A percentile compares a stretch with the other conserved stretches of the same genome.
These are phyloP conservation scores for Sitta carolinensis DNA, from an alignment of 2,797 vertebrate species.

Conservation along the genomic window DNA sequence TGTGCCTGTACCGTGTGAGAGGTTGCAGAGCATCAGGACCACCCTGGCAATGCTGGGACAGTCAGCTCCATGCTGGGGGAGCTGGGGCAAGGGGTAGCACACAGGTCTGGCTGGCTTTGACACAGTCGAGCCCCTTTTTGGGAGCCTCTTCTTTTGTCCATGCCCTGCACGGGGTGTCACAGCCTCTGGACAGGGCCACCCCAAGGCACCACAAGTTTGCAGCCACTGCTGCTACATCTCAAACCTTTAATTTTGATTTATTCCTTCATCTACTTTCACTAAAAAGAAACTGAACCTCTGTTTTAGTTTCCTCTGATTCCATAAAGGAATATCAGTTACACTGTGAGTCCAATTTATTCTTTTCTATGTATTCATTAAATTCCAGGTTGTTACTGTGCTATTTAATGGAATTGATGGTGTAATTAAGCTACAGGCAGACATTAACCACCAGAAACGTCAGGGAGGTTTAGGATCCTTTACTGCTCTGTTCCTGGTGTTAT, in stretches of 20 bases:
- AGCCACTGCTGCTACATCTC: background rate
- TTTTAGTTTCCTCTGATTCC: background rate
- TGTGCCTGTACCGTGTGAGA: fast-evolving
- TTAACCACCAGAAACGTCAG: background rate
- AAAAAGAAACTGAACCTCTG: background rate
- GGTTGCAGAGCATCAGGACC: background rate
- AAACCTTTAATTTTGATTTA: background rate
- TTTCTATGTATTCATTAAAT: slow-evolving; percentile 40
- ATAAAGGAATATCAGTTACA: background rate
- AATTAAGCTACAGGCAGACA: slow-evolving; percentile 41
- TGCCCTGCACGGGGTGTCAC: fast-evolving
- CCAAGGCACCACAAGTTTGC: fast-evolving
- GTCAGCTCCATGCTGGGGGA: fast-evolving
- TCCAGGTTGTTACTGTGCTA: background rate
- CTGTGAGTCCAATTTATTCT: background rate
- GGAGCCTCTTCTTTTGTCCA: fast-evolving
- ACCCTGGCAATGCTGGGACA: background rate
- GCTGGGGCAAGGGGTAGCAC: background rate
- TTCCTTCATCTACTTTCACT: background rate
- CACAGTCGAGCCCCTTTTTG: fast-evolving
- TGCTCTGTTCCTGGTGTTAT: background rate
- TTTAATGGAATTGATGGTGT: background rate
- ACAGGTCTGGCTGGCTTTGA: fast-evolving
- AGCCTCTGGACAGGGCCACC: background rate
- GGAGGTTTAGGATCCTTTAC: slow-evolving; percentile 29